Base-by-base conservation (phyloP, 2,797 vertebrate genomes). In the Psittacula echo region DNA sequence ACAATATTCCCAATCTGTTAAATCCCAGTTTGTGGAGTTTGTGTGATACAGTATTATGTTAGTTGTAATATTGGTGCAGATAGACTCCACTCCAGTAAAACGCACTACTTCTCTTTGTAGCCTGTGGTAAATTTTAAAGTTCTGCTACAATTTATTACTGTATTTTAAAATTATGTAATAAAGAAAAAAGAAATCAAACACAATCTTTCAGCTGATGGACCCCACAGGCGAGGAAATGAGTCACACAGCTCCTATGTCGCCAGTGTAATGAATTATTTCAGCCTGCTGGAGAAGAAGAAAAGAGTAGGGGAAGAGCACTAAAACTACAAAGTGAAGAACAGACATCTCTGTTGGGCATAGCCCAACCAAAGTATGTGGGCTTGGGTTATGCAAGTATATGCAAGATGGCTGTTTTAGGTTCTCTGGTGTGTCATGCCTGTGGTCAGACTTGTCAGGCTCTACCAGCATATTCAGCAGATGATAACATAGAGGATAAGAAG, bases 211-310 rank as follows among this genome's bases (percentile, higher is more conserved):
- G 42, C 61, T 89, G 87, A 77, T 51, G 61, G 87, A 86, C 76
- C 90, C 92, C 83, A 91, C 45, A 78, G 87, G 92, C 17, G 1
- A 95, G 67, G 86, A 87, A 90, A 70, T 89, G 77, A 51, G 54
- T 91, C 94, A 95, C 67, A 62, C 2, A 0, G 65, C 78, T 96
- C 30, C 60, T 39, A 0, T 67, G 77, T 89, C 72, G 85, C 72
- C 8, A 10, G 71, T 87, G 84, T 67, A 50, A 89, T 17, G 51
- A 89, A 68, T 95, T 93, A 93, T 67, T 95, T 95, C 92, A 94
- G 86, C 77, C 92, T 5, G 5, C 56, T 94, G 93, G 86, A 77
- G 78, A 76, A 82, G 78, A 89, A 95, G 60, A 89, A 88, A 94
- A 84, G 66, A n/a, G 37, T 27, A 75, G 66, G 77, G 70, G 45